Evolutionary conservation across 2,888 invertebrate species (phyloP).

Genomic region (Folsomia manolachei): DNA sequence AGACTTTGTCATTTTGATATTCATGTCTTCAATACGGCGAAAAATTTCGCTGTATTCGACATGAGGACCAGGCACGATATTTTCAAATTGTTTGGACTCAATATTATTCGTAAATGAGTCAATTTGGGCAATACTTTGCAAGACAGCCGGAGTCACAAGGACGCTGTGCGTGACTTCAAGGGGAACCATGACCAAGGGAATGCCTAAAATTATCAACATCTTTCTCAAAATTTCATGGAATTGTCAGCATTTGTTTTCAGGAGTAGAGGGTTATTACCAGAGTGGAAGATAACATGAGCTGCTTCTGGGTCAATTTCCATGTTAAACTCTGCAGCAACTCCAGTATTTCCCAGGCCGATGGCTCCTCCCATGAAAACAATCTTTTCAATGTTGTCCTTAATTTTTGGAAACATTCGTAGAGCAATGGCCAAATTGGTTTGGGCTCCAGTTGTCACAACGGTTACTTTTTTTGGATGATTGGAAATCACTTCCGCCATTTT

Average conservation of each 20-base stretch:
- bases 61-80: slow-evolving; percentile 15
- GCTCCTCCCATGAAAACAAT: slow-evolving; percentile 43
- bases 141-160: slow-evolving; percentile 24
- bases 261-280: slow-evolving; percentile 18
- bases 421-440: slow-evolving; percentile 39
- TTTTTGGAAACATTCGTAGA: slow-evolving; percentile 36
- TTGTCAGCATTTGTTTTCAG: not conserved
- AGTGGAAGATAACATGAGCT: slow-evolving; percentile 34
- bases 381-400: slow-evolving; percentile 32
- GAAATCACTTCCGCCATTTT: slow-evolving; percentile 27
- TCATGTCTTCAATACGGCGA: not conserved
- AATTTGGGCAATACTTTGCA: slow-evolving; percentile 27
- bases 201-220: slow-evolving; percentile 20
- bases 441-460: slow-evolving; percentile 36
- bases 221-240: too few relatives aligned
- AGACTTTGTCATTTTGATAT: not conserved
- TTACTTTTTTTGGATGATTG: slow-evolving; percentile 27
- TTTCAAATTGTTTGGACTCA: not conserved
- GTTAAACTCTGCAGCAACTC: slow-evolving; percentile 38
- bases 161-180: slow-evolving; percentile 38
- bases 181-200: slow-evolving; percentile 39
- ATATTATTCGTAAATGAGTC: not conserved
- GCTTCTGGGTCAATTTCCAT: slow-evolving; percentile 43
- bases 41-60: slow-evolving; percentile 27
- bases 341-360: slow-evolving; percentile 40